A percentile compares a stretch with the other conserved stretches of the same genome.
These are phyloP conservation scores for Pocillopora meandrina DNA, from an alignment of 92 coral and sea anemone species.

Conservation along the genomic window DNA sequence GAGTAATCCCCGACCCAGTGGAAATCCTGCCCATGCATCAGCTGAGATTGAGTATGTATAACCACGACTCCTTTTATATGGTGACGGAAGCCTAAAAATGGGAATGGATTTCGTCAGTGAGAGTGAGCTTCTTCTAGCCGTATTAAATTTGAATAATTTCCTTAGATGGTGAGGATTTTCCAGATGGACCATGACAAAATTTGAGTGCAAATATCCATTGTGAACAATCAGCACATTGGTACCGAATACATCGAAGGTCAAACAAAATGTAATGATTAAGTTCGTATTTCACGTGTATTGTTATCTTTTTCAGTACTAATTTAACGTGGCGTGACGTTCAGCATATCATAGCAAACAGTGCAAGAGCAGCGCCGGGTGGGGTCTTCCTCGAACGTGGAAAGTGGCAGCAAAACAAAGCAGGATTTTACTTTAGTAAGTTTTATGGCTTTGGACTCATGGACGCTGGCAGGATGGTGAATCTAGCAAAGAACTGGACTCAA, in stretches of 20 bases:
- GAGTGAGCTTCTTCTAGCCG: too few species aligned
- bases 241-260: background rate
- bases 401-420: conserved; percentile 9
- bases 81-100: too few species aligned
- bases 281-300: background rate
- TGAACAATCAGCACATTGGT: background rate
- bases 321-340: conserved; percentile 8
- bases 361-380: conserved; percentile 14
- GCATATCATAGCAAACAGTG: background rate
- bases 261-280: background rate
- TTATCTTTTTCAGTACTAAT: background rate
- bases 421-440: background rate
- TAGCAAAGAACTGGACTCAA: background rate
- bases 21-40: too few species aligned
- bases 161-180: too few species aligned
- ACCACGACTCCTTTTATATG: too few species aligned
- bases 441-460: conserved; percentile 19
- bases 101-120: too few species aligned
- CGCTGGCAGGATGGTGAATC: conserved; percentile 9
- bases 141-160: too few species aligned
- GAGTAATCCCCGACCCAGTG: too few species aligned
- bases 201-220: background rate
- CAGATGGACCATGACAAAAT: too few species aligned
- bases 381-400: background rate
- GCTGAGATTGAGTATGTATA: too few species aligned